phyloP scores from a whole-genome alignment of 1,140 invertebrate genomes.

The Prorops nasuta region DNA sequence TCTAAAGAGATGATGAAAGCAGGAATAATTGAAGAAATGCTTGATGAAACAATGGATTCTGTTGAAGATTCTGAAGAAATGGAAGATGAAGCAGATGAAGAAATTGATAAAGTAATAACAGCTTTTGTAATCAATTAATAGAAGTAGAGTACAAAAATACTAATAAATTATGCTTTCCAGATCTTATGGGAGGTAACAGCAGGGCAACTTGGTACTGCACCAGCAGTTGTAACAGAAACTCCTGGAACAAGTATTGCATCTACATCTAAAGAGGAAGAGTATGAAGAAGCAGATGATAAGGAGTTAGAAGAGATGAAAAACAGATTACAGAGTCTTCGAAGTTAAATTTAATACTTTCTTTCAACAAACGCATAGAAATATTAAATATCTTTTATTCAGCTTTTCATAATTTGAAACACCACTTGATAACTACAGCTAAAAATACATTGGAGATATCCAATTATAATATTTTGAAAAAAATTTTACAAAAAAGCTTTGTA shows the following conservation, averaged over 20 bases:
- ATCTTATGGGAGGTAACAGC: conserved; percentile 95
- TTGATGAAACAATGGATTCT: conserved; percentile 94
- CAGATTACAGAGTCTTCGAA: conserved; percentile 77
- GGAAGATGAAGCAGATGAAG: conserved; percentile 89
- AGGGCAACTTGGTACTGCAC: conserved; percentile 88
- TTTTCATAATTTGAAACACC: too few relatives aligned
- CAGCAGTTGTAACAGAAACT: conserved; percentile 69
- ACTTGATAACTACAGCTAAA: too few relatives aligned
- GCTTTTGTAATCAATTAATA: too few relatives aligned
- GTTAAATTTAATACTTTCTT: conserved; percentile 64
- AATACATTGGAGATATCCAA: too few relatives aligned
- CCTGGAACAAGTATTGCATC: conserved; percentile 60
- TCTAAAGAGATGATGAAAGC: conserved; percentile 99
- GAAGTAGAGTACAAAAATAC: too few relatives aligned
- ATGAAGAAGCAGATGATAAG: conserved; percentile 64
- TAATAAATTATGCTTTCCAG: conserved; percentile 55
- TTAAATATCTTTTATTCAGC: too few relatives aligned
- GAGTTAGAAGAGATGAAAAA: conserved; percentile 85
- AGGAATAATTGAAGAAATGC: conserved; percentile 99
- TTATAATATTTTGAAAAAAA: too few relatives aligned
- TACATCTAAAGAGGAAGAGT: conserved; percentile 54
- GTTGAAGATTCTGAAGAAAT: conserved; percentile 87
- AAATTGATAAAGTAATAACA: conserved; percentile 86
- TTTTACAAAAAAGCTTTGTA: too few relatives aligned
- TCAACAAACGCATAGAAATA: too few relatives aligned